Evolutionary conservation across 2,113 vertebrate genomes (phyloP).

Genomic region (Psammodynastes pulverulentus): DNA sequence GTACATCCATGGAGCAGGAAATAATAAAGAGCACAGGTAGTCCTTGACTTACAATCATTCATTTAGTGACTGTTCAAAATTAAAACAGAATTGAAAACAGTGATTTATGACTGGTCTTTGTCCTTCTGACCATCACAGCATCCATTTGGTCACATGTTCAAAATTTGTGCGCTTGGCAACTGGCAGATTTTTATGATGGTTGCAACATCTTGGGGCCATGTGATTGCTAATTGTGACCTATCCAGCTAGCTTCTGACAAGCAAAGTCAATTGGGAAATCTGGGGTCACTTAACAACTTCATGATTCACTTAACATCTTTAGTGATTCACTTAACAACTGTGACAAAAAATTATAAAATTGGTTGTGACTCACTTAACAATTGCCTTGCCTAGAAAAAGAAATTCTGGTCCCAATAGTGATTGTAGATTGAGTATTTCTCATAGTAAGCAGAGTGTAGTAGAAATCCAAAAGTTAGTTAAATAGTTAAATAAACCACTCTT

Average conservation of each 20-base stretch:
- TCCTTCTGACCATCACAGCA: background rate
- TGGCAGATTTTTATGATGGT: background rate
- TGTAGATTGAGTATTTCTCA: background rate
- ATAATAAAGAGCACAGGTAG: background rate
- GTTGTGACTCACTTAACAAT: background rate
- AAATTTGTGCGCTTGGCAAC: background rate
- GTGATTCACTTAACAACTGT: background rate
- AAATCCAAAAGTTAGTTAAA: background rate
- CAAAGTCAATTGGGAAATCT: background rate
- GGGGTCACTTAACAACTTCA: background rate
- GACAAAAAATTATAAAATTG: background rate
- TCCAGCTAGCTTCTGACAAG: background rate
- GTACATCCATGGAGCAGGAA: background rate
- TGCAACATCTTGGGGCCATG: background rate
- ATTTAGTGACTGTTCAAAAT: background rate
- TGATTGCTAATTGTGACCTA: background rate
- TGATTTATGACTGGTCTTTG: background rate
- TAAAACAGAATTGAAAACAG: background rate
- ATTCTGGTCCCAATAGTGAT: background rate
- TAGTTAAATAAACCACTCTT: background rate
- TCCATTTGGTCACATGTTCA: background rate
- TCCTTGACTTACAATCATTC: background rate
- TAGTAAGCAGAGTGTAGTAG: background rate
- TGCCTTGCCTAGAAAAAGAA: background rate
- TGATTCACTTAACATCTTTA: background rate